phyloP scores from a whole-genome alignment of 2,113 vertebrate genomes.

The Nannospalax galili region DNA sequence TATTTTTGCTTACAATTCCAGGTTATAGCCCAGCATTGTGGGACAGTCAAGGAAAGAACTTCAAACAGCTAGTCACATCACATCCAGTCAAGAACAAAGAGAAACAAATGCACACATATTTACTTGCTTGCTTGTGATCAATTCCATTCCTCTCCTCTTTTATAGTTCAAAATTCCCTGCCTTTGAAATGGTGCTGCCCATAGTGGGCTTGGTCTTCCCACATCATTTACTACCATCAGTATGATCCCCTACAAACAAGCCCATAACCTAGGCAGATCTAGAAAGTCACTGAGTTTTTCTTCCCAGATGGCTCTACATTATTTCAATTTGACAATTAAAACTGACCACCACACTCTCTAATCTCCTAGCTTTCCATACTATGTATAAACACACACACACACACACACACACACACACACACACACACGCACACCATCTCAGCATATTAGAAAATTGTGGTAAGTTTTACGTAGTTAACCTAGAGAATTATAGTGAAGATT shows the following conservation, averaged over 20 bases:
- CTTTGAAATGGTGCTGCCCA: background rate
- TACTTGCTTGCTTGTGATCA: background rate
- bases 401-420: background rate
- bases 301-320: background rate
- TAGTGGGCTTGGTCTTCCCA: background rate
- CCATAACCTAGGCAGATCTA: background rate
- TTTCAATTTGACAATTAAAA: background rate
- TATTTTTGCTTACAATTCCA: background rate
- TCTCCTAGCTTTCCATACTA: background rate
- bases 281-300: background rate
- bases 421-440: background rate
- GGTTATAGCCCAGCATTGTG: background rate
- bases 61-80: background rate
- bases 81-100: background rate
- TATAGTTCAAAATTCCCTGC: background rate
- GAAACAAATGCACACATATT: background rate
- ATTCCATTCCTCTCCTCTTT: background rate
- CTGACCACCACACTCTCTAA: background rate
- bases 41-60: background rate
- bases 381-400: background rate
- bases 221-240: background rate
- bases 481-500: conserved; percentile 46
- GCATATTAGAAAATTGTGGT: conserved; percentile 6
- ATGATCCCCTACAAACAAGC: background rate
- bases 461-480: conserved; percentile 18